These are phyloP conservation scores for Linepithema humile DNA, from an alignment of 1,140 invertebrate genomes.

Conservation along the genomic window DNA sequence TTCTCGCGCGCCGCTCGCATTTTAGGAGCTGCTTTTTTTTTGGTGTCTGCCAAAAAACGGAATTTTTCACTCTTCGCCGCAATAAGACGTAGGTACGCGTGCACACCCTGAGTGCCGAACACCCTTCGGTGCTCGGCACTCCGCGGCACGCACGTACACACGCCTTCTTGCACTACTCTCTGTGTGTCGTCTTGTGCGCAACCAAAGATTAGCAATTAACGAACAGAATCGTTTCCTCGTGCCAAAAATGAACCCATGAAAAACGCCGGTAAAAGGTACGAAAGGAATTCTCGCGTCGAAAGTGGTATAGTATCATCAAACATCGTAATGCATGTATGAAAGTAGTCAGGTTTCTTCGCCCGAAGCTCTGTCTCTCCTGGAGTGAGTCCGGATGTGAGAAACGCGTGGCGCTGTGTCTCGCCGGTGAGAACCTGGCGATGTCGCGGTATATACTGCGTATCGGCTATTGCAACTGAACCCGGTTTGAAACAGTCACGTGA, in stretches of 20 bases:
- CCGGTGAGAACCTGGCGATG: background rate
- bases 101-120: background rate
- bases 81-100: constrained; percentile 10
- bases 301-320: constrained; percentile 76
- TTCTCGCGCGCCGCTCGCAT: constrained; percentile 33
- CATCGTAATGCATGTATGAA: constrained; percentile 79
- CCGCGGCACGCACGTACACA: background rate
- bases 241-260: constrained; percentile 75
- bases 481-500: constrained; percentile 48
- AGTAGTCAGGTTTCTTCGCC: constrained; percentile 75
- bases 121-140: background rate
- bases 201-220: constrained; percentile 74
- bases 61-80: constrained; percentile 74
- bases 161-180: constrained; percentile 63
- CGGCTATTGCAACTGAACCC: constrained; percentile 70
- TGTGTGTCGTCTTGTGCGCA: constrained; percentile 80
- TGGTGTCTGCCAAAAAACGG: constrained; percentile 78
- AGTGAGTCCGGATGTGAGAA: background rate
- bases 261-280: constrained; percentile 78
- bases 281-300: constrained; percentile 74
- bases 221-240: constrained; percentile 63
- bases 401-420: background rate
- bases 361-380: constrained; percentile 66
- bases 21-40: constrained; percentile 67
- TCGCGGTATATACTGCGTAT: constrained; percentile 6